Base-by-base conservation (phyloP, 2,113 vertebrate species). In the Sander lucioperca region DNA sequence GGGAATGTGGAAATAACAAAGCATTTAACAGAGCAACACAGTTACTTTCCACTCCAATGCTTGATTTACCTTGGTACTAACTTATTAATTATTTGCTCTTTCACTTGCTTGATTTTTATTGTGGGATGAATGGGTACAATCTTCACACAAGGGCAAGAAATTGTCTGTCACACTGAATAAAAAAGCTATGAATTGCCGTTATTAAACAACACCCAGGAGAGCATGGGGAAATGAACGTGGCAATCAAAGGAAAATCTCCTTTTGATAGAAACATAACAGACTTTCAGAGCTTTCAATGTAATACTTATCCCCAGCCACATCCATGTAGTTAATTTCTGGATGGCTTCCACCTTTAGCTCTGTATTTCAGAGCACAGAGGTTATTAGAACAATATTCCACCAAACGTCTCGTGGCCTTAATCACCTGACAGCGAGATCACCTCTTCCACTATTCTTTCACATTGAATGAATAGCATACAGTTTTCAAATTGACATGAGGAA, bases 91-190 rank as follows among this genome's bases (percentile, higher is more conserved):
- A 33, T 11, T 65, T n/a, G 56, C 5, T 82, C 59, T 59, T 84
- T 90, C 39, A 36, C 33, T 65, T 21, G 48, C n/a, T 48, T 69
- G 64, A 74, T 27, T 84, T 84, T 54, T 62, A 67, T 53, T 70
- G 27, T 27, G 27, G 27, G 27, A 27, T 27, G 73, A 67, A 61
- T 63, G 30, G 11, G 19, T 59, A n/a, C 19, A 48, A 21, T 84
- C 30, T 75, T 65, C 47, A 36, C 61, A 80, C 74, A 86, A 78
- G 80, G 84, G 74, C 77, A 82, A 78, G 64, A 75, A 71, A 80
- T 67, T 76, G 84, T 82, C 68, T 85, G 80, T 85, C 86, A 86
- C 61, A 36, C 76, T 72, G 58, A 79, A 84, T 77, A 83, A 74
- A 82, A 81, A 90, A 27, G 25, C 65, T 66, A 51, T 33, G 57